A percentile compares a stretch with the other conserved stretches of the same genome.
Conservation (phyloP, 2,113 vertebrate species). For the Eonycteris spelaea region DNA sequence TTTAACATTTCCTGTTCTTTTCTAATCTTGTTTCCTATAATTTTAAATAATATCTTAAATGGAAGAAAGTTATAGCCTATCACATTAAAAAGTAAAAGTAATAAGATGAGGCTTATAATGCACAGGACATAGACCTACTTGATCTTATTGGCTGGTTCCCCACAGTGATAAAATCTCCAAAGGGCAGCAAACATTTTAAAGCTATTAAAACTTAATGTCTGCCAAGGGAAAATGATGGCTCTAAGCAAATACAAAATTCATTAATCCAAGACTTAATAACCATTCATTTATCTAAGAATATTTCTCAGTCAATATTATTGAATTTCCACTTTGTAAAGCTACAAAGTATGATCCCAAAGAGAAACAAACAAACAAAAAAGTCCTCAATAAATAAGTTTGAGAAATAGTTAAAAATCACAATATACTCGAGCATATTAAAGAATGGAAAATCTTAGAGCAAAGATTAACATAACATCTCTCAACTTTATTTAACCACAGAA, state of each 20-base stretch:
- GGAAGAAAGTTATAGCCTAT: not conserved
- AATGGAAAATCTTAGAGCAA: not conserved
- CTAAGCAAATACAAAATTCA: slow-evolving; percentile 38
- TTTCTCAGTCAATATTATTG: slow-evolving; percentile 34
- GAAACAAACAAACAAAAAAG: not conserved
- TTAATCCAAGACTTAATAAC: not conserved
- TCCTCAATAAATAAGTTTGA: not conserved
- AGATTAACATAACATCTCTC: not conserved
- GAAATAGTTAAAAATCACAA: not conserved
- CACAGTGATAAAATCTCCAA: not conserved
- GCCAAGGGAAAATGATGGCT: not conserved
- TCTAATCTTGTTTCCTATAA: not conserved
- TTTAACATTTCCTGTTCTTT: not conserved
- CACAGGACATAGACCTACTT: not conserved
- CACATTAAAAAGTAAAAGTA: not conserved
- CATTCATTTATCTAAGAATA: slow-evolving; percentile 16
- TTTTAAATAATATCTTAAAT: slow-evolving; percentile 1
- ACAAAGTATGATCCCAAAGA: not conserved
- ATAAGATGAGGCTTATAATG: not conserved
- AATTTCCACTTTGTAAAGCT: slow-evolving; percentile 9
- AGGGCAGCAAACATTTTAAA: not conserved
- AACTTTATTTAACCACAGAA: not conserved
- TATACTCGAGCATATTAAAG: not conserved
- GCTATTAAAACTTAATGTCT: slow-evolving; percentile 30
- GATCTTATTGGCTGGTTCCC: not conserved